Evolutionary conservation across 2,888 invertebrate genomes (phyloP).

Genomic region (Stictocephala bisonia): DNA sequence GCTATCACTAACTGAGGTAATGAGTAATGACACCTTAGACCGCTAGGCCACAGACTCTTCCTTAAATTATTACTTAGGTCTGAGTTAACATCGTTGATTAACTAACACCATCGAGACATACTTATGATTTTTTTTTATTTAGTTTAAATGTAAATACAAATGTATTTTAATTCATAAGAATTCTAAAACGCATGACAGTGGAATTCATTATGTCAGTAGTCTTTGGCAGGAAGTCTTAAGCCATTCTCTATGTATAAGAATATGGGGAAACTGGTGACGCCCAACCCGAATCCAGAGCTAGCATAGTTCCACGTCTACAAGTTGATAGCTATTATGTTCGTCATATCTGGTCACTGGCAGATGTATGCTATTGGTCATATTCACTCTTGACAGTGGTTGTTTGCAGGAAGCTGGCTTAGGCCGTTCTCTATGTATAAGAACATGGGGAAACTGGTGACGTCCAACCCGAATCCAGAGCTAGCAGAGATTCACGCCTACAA

Average conservation of each 20-base stretch:
- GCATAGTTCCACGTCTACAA: slow-evolving; percentile 42
- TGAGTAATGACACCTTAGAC: too few relatives aligned
- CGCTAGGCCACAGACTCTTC: too few relatives aligned
- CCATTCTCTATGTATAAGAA: slow-evolving; percentile 50
- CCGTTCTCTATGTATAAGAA: slow-evolving; percentile 44
- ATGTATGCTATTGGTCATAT: slow-evolving; percentile 40
- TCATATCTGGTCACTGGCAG: slow-evolving; percentile 36
- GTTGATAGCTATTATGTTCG: slow-evolving; percentile 39
- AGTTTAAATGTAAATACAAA: too few relatives aligned
- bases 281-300: slow-evolving; percentile 50
- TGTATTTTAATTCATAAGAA: too few relatives aligned
- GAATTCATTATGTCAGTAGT: too few relatives aligned
- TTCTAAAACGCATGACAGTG: too few relatives aligned
- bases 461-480: slow-evolving; percentile 48
- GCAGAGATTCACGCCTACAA: neutral
- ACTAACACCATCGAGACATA: too few relatives aligned
- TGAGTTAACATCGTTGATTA: too few relatives aligned
- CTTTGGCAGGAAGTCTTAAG: slow-evolving; percentile 22
- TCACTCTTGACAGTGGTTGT: too few relatives aligned
- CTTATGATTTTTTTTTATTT: too few relatives aligned
- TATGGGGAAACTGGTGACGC: slow-evolving; percentile 51
- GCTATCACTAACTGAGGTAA: too few relatives aligned
- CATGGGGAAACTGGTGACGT: slow-evolving; percentile 48
- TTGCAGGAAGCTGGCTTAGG: slow-evolving; percentile 6
- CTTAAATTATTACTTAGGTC: too few relatives aligned